Percentiles rank a stretch among this genome's conserved stretches.
phyloP scores from a whole-genome alignment of 1,140 invertebrate genomes.

The Drosophila simulans region DNA sequence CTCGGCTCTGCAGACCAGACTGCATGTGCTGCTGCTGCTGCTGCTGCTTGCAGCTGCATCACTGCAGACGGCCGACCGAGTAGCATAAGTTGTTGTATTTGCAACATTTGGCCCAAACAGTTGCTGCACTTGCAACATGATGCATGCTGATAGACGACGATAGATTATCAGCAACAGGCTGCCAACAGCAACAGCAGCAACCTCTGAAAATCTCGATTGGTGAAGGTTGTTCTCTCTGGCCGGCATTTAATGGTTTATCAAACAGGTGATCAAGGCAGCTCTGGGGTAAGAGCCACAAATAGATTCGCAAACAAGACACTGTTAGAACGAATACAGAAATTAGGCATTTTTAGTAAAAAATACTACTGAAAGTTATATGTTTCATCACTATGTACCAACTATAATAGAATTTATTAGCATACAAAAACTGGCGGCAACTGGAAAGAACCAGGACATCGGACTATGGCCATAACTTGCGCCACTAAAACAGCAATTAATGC shows the following conservation, averaged over 20 bases:
- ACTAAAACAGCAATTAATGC: slow-evolving; percentile 6
- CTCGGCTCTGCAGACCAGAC: neutral
- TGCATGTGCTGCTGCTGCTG: slow-evolving; percentile 20
- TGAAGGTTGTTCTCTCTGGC: slow-evolving; percentile 45
- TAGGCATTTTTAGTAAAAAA: neutral
- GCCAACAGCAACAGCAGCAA: slow-evolving; percentile 25
- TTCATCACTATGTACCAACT: no score
- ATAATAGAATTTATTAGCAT: neutral
- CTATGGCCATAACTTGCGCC: neutral
- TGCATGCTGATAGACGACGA: slow-evolving; percentile 77
- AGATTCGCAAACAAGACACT: neutral
- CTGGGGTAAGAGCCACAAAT: neutral
- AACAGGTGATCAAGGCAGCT: slow-evolving; percentile 25
- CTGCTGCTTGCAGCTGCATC: slow-evolving; percentile 29
- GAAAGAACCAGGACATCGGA: neutral
- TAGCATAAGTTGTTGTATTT: slow-evolving; percentile 41
- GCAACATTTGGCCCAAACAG: slow-evolving; percentile 46
- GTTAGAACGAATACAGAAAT: neutral
- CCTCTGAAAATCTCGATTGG: slow-evolving; percentile 17
- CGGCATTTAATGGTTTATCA: slow-evolving; percentile 44
- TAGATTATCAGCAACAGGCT: slow-evolving; percentile 66
- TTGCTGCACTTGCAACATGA: slow-evolving; percentile 70
- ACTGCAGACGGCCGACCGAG: slow-evolving; percentile 35
- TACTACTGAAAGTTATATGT: neutral
- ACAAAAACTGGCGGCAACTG: neutral